Evolutionary conservation across 2,113 vertebrate genomes (phyloP).

Genomic region (Calyptommatus sinebrachiatus): DNA sequence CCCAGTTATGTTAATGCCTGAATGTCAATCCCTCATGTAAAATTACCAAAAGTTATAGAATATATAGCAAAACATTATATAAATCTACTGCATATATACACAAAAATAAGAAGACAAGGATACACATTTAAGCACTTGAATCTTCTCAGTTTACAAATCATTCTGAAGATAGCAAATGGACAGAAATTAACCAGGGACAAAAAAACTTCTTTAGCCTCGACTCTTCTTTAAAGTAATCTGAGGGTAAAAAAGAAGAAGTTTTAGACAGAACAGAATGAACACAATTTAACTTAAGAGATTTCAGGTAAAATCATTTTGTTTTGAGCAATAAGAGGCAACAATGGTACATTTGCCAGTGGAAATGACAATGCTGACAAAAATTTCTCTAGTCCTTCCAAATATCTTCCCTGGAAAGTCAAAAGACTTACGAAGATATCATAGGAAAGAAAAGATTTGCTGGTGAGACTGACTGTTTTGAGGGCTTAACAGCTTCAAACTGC

Average conservation of each 20-base stretch:
- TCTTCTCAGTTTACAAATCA: background rate
- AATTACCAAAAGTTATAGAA: background rate
- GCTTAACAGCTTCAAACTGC: too few species aligned
- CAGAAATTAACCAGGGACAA: constrained; percentile 15
- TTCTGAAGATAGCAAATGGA: background rate
- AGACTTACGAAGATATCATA: too few species aligned
- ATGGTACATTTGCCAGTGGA: too few species aligned
- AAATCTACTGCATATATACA: background rate
- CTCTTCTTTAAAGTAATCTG: constrained; percentile 79
- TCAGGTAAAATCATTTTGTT: background rate
- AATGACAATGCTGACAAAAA: too few species aligned
- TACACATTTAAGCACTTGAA: background rate
- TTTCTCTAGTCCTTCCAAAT: too few species aligned
- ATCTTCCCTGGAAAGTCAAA: too few species aligned
- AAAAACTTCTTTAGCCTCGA: constrained; percentile 68
- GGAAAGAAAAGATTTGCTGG: too few species aligned
- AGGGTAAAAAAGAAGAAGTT: constrained; percentile 25
- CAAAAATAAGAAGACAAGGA: background rate
- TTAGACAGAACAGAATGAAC: constrained; percentile 3
- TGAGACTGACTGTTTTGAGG: too few species aligned
- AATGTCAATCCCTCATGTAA: constrained; percentile 3
- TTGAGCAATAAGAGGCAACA: too few species aligned
- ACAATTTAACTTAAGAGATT: background rate
- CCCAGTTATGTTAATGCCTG: background rate
- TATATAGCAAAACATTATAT: background rate